Base-by-base conservation (phyloP, 2,888 invertebrate genomes). In the Julus scanicus region DNA sequence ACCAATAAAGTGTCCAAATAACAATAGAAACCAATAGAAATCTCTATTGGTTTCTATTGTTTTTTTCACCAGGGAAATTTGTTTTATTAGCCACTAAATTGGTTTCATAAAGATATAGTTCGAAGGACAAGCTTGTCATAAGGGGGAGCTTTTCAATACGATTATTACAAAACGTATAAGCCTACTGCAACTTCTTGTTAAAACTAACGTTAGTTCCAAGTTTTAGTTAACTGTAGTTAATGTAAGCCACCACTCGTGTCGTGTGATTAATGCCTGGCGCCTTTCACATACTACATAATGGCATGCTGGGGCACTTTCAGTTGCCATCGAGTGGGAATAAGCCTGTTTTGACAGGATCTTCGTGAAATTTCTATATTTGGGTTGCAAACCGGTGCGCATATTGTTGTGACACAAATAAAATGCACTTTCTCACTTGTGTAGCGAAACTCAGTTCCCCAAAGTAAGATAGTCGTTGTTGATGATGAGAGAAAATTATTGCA, bases 341-440 rank as follows among this genome's bases (percentile, higher is more conserved):
- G 53, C 53, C 13, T 11, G 53, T 53, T 53, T 53, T 53, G 53
- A 53, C 53, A 13, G 13, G 53, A 15, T 53, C 53, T 9, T 53
- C 8, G 53, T 11, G 53, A 53, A 53, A 53, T 53, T 53, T 53
- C 53, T 53, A 53, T 53, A 53, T 53, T 53, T 53, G 53, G 53
- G 53, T 53, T 53, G 53, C 53, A 53, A 53, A 4, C 53, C n/a
- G 53, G 53, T 53, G 53, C 53, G 53, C 53, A 53, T 53, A 53
- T 53, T 53, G 53, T 53, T 53, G 53, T 53, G 53, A 53, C 53
- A 53, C 53, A 53, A 53, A 53, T 53, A 53, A 53, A 53, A n/a
- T 5, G 53, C 53, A 53, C 5, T 53, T 53, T 53, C 53, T 53
- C 53, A 53, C 53, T 53, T 53, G 53, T 53, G n/a, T n/a, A 53